Conservation (phyloP, 2,113 vertebrate genomes). For the Gasterosteus nipponicus region DNA sequence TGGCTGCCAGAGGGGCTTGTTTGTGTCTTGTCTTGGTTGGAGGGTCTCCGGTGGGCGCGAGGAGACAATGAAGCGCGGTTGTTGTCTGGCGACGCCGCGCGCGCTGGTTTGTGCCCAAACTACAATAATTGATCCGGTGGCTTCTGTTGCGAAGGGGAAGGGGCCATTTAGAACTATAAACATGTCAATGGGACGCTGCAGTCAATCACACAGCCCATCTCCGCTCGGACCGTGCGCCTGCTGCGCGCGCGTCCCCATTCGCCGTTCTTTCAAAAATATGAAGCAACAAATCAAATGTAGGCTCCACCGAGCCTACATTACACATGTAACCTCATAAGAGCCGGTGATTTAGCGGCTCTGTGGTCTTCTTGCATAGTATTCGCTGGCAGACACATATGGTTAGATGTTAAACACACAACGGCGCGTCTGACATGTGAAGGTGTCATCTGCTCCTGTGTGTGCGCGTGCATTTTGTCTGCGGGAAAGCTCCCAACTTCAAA, state of each 20-base stretch:
- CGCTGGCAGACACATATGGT: not conserved
- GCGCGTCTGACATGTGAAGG: constrained; percentile 42
- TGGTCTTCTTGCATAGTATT: not conserved
- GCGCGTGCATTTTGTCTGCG: not conserved
- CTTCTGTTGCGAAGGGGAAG: not conserved
- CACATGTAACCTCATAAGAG: not conserved
- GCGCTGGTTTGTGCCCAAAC: not conserved
- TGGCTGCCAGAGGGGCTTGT: not conserved
- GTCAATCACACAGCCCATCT: not conserved
- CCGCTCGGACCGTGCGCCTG: not conserved
- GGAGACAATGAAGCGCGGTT: constrained; percentile 42
- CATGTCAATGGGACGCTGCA: not conserved
- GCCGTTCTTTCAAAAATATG: not conserved
- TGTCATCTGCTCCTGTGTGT: constrained; percentile 10
- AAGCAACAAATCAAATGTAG: not conserved
- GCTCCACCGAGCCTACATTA: not conserved
- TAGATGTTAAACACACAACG: constrained; percentile 19
- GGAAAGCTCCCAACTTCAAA: not conserved
- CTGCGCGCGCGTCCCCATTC: not conserved
- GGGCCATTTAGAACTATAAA: not conserved
- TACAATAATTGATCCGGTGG: not conserved
- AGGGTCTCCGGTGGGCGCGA: constrained; percentile 17
- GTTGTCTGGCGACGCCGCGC: constrained; percentile 47
- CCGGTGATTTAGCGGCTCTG: not conserved
- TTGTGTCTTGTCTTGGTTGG: constrained; percentile 3